These are phyloP conservation scores for Budorcas taxicolor DNA, from an alignment of 2,113 vertebrate genomes.

Conservation along the genomic window DNA sequence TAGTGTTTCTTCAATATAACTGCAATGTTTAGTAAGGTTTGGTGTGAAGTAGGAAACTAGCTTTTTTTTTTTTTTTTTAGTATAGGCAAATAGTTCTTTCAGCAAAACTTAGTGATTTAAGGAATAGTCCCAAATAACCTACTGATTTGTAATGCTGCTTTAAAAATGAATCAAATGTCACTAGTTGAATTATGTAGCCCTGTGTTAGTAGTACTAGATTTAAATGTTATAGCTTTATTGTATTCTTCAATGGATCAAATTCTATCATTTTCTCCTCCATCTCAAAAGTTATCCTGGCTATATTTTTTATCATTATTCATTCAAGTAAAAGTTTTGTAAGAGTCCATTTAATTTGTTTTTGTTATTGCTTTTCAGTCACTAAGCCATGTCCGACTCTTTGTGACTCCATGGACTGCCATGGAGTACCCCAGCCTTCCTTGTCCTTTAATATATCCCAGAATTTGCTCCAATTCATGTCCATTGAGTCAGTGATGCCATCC, in stretches of 20 bases:
- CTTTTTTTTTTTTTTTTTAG: background rate
- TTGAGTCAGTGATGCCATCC: background rate
- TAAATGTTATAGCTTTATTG: background rate
- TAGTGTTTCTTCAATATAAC: background rate
- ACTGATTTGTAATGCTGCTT: background rate
- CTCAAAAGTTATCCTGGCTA: background rate
- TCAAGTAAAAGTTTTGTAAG: background rate
- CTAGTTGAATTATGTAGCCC: background rate
- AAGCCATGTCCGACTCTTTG: background rate
- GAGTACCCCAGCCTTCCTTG: background rate
- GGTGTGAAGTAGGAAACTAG: background rate
- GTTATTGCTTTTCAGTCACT: background rate
- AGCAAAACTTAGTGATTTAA: background rate
- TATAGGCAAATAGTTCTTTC: background rate
- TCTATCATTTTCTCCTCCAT: background rate
- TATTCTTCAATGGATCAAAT: background rate
- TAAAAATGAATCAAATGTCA: background rate
- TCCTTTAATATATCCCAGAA: background rate
- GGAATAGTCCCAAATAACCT: background rate
- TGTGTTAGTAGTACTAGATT: background rate
- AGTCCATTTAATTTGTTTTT: background rate
- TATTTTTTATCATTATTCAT: background rate
- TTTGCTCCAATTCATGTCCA: background rate
- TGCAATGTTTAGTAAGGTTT: background rate
- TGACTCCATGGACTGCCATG: background rate